Evolutionary conservation across 2,113 vertebrate species (phyloP).

Genomic region (Ranitomeya imitator): DNA sequence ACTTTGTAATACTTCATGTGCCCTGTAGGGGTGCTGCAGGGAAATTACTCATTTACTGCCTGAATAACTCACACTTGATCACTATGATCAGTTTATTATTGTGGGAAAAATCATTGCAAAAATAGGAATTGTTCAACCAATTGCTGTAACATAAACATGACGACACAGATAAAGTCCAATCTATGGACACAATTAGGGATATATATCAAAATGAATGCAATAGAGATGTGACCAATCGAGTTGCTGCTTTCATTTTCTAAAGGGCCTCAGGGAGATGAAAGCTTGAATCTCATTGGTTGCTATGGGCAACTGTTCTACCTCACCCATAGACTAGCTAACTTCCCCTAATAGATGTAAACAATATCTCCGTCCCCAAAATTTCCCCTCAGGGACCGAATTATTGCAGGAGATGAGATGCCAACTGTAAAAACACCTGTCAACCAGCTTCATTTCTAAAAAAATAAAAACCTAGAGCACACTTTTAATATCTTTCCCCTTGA

Average conservation of each 20-base stretch:
- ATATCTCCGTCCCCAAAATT: background rate
- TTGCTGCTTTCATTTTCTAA: too few species aligned
- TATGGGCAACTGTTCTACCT: background rate
- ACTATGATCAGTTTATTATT: background rate
- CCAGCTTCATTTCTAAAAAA: background rate
- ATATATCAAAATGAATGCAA: background rate
- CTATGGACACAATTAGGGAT: background rate
- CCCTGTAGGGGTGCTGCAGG: background rate
- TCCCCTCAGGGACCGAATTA: background rate
- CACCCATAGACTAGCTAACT: background rate
- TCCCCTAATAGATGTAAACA: background rate
- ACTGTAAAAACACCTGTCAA: background rate
- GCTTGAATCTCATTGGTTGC: background rate
- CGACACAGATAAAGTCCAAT: background rate
- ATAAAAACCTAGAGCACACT: background rate
- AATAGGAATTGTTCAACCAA: background rate
- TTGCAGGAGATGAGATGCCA: background rate
- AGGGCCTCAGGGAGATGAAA: background rate
- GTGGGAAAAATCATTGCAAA: too few species aligned
- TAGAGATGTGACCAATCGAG: background rate
- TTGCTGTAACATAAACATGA: background rate
- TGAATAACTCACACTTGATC: too few species aligned
- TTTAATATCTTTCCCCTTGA: background rate
- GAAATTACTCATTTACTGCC: background rate
- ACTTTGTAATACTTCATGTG: background rate